Percentiles rank a stretch among this genome's conserved stretches.
These are phyloP conservation scores for Apostichopus japonicus DNA, from an alignment of 35 echinoderm and acorn worm species.

Conservation along the genomic window DNA sequence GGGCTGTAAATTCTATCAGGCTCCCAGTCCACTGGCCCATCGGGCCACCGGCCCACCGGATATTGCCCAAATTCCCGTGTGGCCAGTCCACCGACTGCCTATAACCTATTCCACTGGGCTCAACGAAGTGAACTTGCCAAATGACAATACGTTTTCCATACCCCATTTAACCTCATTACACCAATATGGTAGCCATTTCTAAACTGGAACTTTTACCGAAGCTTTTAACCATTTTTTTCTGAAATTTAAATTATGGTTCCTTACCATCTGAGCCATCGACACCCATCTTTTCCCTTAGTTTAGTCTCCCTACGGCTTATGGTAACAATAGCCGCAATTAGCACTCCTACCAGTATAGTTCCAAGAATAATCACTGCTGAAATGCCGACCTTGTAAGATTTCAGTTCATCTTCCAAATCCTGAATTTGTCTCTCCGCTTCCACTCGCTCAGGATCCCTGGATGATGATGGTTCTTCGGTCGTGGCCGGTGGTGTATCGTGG, in stretches of 20 bases:
- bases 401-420: conserved; percentile 5
- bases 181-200: too few species aligned
- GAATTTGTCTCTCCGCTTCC: neutral
- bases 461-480: neutral
- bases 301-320: neutral
- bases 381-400: conserved; percentile 28
- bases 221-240: too few species aligned
- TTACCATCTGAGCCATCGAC: neutral
- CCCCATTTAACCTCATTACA: too few species aligned
- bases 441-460: neutral
- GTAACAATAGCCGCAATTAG: conserved; percentile 17
- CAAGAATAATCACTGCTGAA: neutral
- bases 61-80: too few species aligned
- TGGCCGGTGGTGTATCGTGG: neutral
- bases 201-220: too few species aligned
- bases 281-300: neutral
- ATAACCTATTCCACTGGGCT: too few species aligned
- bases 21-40: too few species aligned
- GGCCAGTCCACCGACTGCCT: too few species aligned
- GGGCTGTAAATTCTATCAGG: too few species aligned
- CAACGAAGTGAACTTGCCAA: too few species aligned
- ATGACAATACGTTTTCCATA: too few species aligned
- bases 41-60: too few species aligned
- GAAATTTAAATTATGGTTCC: neutral
- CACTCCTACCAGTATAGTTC: neutral